Base-by-base conservation (phyloP, 2,113 vertebrate species). In the Lasiurus borealis region DNA sequence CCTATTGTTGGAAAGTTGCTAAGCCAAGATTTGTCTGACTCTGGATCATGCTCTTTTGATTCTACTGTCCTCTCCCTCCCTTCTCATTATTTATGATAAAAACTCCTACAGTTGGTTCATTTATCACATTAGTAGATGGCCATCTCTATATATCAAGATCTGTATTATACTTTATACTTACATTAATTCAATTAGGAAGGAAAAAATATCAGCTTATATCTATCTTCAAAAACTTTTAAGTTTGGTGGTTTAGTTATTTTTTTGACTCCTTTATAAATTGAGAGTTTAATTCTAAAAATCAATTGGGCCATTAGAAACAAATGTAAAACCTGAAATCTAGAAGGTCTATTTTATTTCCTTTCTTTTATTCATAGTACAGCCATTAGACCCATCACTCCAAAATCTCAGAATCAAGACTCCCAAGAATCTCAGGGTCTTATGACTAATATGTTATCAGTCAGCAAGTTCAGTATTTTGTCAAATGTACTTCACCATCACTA, bases 231-330 rank as follows among this genome's bases (percentile, higher is more conserved):
- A 9, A 8, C 29, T 93, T 92, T 91, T 46, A 95, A 36, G 40
- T 95, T 86, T 89, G 16, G 15, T 76, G 5, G 40, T 91, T 93
- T 46, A 48, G 8, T 91, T 95, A 68, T 46, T 90, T 94, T 93
- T 94, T 29, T 86, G 87, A 66, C 19, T 77, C 88, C 23, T 27
- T 46, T 29, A 25, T 88, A 85, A 88, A 73, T 64, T 82, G 27
- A 92, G 25, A 88, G 34, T 73, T 85, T 52, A 73, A 78, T 78
- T 85, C 36, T 34, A 82, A 96, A 92, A 78, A 44, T 1, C 54
- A 89, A 57, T 46, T 89, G 29, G 57, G 78, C 27, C 12, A 9
- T 90, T 85, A 59, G 95, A 21, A 80, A 75, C 44, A 93, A 86
- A 81, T 88, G 11, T 36, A 87, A 68, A 84, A 64, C 69, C 52